phyloP scores from a whole-genome alignment of 2,888 invertebrate species.

The Cotesia congregata region DNA sequence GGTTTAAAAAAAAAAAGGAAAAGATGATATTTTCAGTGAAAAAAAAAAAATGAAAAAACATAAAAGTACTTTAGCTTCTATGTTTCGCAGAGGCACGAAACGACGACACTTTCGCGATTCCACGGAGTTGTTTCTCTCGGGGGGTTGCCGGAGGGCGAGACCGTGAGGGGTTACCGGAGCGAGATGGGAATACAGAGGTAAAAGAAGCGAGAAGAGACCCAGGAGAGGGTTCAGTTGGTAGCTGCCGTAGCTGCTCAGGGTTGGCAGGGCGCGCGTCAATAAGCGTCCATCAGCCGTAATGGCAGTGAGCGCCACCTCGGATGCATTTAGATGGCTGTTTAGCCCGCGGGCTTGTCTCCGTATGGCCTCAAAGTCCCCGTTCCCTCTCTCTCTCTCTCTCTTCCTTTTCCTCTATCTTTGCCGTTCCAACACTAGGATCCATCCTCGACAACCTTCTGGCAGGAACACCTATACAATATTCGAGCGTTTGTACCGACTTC shows the following conservation, averaged over 20 bases:
- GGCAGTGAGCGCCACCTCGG: constrained; percentile 71
- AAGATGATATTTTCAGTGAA: background rate
- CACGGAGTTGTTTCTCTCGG: constrained; percentile 46
- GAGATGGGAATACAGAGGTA: constrained; percentile 52
- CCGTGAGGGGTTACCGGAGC: constrained; percentile 45
- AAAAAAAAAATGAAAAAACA: constrained; percentile 10
- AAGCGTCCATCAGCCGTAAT: constrained; percentile 71
- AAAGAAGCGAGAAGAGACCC: constrained; percentile 16
- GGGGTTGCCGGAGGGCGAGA: constrained; percentile 44
- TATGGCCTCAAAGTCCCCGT: constrained; percentile 59
- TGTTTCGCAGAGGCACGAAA: constrained; percentile 41
- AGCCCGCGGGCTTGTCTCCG: constrained; percentile 68
- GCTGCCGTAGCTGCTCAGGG: constrained; percentile 49
- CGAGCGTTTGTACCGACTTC: background rate
- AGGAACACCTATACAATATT: constrained; percentile 8
- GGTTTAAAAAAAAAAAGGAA: background rate
- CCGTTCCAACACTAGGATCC: constrained; percentile 11
- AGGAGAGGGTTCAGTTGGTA: constrained; percentile 35
- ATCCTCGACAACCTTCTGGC: constrained; percentile 12
- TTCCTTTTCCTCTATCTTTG: constrained; percentile 11
- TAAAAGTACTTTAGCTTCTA: constrained; percentile 34
- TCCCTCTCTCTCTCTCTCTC: constrained; percentile 25
- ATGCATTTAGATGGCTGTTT: constrained; percentile 71
- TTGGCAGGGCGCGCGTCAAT: constrained; percentile 69
- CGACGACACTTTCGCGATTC: constrained; percentile 50